Evolutionary conservation across 2,888 invertebrate species (phyloP).

Genomic region (Boloria selene): DNA sequence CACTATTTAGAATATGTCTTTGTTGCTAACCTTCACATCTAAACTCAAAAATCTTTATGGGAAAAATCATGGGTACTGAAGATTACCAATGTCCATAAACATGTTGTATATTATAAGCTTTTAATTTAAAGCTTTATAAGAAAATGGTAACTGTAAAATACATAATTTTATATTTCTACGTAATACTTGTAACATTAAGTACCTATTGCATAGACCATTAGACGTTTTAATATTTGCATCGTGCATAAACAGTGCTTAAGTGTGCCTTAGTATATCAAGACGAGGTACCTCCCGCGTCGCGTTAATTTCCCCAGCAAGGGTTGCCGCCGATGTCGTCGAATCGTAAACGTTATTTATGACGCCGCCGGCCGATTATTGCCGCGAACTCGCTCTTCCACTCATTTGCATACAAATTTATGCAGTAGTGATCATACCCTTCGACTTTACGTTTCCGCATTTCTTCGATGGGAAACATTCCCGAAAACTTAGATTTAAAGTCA

Average conservation of each 20-base stretch:
- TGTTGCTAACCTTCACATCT: conserved; percentile 20
- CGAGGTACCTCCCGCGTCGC: conserved; percentile 61
- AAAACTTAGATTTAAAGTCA: conserved; percentile 5
- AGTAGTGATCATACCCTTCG: conserved; percentile 57
- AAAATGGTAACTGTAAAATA: too few relatives aligned
- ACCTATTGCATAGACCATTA: conserved; percentile 16
- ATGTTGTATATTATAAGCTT: too few relatives aligned
- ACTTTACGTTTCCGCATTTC: conserved; percentile 48
- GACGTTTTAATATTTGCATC: conserved; percentile 26
- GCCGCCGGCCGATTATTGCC: conserved; percentile 66
- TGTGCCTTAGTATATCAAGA: conserved; percentile 28
- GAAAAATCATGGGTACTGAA: not conserved
- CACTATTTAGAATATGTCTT: conserved; percentile 34
- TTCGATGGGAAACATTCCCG: conserved; percentile 24
- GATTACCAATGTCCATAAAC: not conserved
- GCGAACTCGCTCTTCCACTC: conserved; percentile 61
- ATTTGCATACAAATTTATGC: conserved; percentile 78
- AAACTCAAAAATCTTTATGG: conserved; percentile 2
- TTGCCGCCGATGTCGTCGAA: conserved; percentile 59
- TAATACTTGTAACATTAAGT: not conserved
- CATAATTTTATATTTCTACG: too few relatives aligned
- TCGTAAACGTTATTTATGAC: conserved; percentile 75
- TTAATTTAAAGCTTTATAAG: too few relatives aligned
- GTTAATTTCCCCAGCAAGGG: conserved; percentile 59
- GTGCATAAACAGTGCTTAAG: conserved; percentile 23